These are phyloP conservation scores for Prolemur simus DNA, from an alignment of 2,113 vertebrate genomes.

Conservation along the genomic window DNA sequence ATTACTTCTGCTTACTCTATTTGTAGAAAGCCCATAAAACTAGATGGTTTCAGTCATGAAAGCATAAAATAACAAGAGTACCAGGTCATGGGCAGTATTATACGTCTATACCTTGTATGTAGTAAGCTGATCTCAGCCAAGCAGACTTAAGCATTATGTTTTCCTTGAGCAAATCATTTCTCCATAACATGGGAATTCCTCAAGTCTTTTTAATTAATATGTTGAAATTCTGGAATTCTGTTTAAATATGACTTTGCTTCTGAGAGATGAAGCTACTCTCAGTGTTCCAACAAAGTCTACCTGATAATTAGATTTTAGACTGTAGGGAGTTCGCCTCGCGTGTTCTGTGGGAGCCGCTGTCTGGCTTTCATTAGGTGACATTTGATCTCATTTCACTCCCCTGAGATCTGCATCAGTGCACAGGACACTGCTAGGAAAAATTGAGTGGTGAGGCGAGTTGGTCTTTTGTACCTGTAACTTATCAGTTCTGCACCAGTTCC, in stretches of 20 bases:
- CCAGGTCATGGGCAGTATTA: not conserved
- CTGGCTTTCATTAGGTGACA: not conserved
- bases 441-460: not conserved
- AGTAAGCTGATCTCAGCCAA: not conserved
- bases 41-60: not conserved
- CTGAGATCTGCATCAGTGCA: not conserved
- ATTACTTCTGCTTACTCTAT: not conserved
- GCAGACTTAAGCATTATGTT: too few species aligned
- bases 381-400: not conserved
- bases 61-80: not conserved
- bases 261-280: not conserved
- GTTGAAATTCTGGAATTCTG: not conserved
- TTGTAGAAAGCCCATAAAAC: not conserved
- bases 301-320: not conserved
- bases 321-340: not conserved
- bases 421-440: not conserved
- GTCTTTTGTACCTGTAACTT: not conserved
- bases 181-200: not conserved
- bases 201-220: not conserved
- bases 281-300: not conserved
- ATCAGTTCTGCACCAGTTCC: not conserved
- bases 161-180: not conserved
- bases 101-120: rapidly evolving
- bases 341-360: not conserved
- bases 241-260: not conserved